These are phyloP conservation scores for Brachyhypopomus gauderio DNA, from an alignment of 2,113 vertebrate genomes.

Conservation along the genomic window DNA sequence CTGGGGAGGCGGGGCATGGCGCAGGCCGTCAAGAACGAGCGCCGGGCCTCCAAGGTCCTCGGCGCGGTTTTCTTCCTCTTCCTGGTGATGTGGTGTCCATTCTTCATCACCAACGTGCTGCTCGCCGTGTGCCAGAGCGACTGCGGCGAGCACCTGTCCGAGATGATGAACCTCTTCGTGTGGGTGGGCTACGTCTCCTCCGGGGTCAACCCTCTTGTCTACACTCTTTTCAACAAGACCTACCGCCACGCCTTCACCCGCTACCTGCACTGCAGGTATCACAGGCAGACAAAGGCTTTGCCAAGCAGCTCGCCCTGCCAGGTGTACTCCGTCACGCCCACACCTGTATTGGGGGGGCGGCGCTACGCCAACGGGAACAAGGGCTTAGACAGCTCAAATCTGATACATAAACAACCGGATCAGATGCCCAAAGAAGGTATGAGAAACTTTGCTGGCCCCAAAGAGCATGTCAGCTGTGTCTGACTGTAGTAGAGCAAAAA, in stretches of 20 bases:
- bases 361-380: conserved; percentile 70
- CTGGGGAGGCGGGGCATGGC: conserved; percentile 78
- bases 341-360: conserved; percentile 59
- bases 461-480: conserved; percentile 79
- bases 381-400: conserved; percentile 68
- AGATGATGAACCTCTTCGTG: conserved; percentile 83
- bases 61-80: conserved; percentile 88
- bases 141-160: conserved; percentile 76
- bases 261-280: conserved; percentile 81
- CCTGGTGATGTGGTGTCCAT: conserved; percentile 88
- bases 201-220: conserved; percentile 83
- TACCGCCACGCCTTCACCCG: conserved; percentile 84
- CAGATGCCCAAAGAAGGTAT: conserved; percentile 75
- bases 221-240: conserved; percentile 86
- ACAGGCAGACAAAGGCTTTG: conserved; percentile 57
- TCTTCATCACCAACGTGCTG: conserved; percentile 86
- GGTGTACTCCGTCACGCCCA: conserved; percentile 66
- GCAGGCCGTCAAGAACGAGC: conserved; percentile 85
- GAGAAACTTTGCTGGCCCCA: conserved; percentile 74
- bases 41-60: conserved; percentile 84
- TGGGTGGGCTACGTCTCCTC: conserved; percentile 89
- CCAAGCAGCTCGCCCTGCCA: conserved; percentile 64
- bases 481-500: conserved; percentile 54
- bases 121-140: conserved; percentile 79
- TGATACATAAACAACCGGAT: conserved; percentile 7